A percentile compares a stretch with the other conserved stretches of the same genome.
Conservation (phyloP, 2,797 vertebrate genomes). For the Manis crassicaudata region DNA sequence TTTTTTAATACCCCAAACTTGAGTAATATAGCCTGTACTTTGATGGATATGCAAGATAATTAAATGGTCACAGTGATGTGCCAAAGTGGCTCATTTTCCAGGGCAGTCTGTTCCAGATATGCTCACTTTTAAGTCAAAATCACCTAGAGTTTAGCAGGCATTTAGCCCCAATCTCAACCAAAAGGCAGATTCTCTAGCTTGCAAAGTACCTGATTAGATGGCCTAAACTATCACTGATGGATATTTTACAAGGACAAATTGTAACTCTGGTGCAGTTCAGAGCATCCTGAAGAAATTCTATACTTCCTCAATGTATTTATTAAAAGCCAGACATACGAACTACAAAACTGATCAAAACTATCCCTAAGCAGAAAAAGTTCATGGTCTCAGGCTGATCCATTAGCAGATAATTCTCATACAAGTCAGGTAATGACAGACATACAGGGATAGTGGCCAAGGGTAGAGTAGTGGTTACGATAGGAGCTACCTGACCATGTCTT, state of each 20-base stretch:
- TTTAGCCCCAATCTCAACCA: not conserved
- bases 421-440: not conserved
- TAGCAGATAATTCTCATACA: not conserved
- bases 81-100: conserved; percentile 1
- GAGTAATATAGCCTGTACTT: conserved; percentile 32
- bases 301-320: not conserved
- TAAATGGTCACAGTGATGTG: not conserved
- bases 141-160: not conserved
- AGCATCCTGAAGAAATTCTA: not conserved
- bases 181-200: conserved; percentile 29
- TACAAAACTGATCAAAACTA: not conserved
- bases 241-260: conserved; percentile 30
- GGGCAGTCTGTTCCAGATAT: not conserved
- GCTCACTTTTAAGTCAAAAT: not conserved
- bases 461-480: not conserved
- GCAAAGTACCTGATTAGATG: not conserved
- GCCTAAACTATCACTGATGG: not conserved
- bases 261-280: not conserved
- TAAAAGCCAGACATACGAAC: not conserved
- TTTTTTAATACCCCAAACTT: not conserved
- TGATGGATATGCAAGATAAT: not conserved
- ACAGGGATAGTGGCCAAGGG: not conserved
- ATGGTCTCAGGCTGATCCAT: not conserved
- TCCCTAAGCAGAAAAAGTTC: not conserved
- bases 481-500: not conserved